Evolutionary conservation across 2,113 vertebrate genomes (phyloP), one percentile per base, ranked within the genome.

Genomic region (Sterna hirundo): DNA sequence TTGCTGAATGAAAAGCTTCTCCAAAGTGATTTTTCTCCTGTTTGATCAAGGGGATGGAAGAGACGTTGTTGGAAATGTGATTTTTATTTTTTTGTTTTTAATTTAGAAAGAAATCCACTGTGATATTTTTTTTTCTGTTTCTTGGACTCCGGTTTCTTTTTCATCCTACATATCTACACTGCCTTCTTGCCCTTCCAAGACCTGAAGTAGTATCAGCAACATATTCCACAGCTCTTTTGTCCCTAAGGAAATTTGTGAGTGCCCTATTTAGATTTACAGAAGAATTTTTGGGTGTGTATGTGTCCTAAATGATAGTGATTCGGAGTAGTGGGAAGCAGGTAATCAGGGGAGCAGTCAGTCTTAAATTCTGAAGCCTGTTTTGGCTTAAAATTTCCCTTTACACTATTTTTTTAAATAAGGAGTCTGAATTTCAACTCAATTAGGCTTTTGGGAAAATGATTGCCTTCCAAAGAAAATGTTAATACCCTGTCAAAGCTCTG

Each of bases 401-500:
- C 0, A 70, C 38, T 61, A n/a, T 65, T 93, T 95, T 94, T 94
- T 96, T 4, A 79, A 92, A 79, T 66, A 88, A 93, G 32, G 62
- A 94, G 36, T 72, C 76, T 81, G 83, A 90, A 89, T 96, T 96
- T 96, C 76, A 84, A 82, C 88, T 94, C 86, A 91, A n/a, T 95
- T 95, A 94, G 70, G 54, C 90, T 94, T 96, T 96, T 71, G 95
- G 94, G 96, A 95, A 92, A 96, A 96, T 89, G 29, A 65, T 92
- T 91, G 94, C 80, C 58, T 96, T 97, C 96, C 96, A 96, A 95
- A 92, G 96, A 96, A 97, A 97, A 96, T 69, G 83, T 96, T 96
- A 92, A 94, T 96, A 72, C 74, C 54, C 86, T 92, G 83, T 97
- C 91, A 94, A 94, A 92, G 54, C 81, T 87, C 65, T 79, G 91